phyloP scores from a whole-genome alignment of 2,888 invertebrate genomes.

The Lasioglossum figueresi region DNA sequence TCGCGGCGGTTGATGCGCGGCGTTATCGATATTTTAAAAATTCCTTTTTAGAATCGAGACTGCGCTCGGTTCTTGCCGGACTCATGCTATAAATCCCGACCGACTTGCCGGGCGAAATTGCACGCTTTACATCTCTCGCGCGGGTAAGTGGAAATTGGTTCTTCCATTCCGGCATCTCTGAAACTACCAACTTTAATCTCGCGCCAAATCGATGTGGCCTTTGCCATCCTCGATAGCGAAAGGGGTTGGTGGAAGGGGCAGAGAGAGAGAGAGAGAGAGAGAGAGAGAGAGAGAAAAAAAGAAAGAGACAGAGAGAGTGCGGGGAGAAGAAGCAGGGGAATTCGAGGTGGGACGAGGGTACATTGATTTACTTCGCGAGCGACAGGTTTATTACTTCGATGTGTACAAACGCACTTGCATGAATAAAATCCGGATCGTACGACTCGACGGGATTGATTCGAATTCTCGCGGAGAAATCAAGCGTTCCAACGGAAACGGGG shows the following conservation, averaged over 20 bases:
- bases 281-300: no score
- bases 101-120: conserved; percentile 55
- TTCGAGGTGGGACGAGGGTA: conserved; percentile 42
- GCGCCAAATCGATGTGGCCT: conserved; percentile 69
- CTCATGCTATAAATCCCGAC: conserved; percentile 55
- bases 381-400: conserved; percentile 72
- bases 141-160: conserved; percentile 66
- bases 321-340: not conserved
- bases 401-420: conserved; percentile 71
- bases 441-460: conserved; percentile 67
- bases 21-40: conserved; percentile 44
- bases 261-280: not conserved
- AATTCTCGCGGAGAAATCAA: conserved; percentile 67
- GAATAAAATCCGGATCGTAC: conserved; percentile 69
- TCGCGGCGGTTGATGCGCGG: not conserved
- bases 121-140: conserved; percentile 57
- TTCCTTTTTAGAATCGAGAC: conserved; percentile 41
- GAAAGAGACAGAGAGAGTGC: not conserved
- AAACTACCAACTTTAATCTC: conserved; percentile 70
- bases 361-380: conserved; percentile 71
- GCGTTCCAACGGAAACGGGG: conserved; percentile 63
- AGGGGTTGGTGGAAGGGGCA: not conserved
- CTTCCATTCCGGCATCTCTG: conserved; percentile 64
- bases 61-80: conserved; percentile 21
- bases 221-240: conserved; percentile 50